phyloP scores from a whole-genome alignment of 2,113 vertebrate genomes.

The Eretmochelys imbricata region DNA sequence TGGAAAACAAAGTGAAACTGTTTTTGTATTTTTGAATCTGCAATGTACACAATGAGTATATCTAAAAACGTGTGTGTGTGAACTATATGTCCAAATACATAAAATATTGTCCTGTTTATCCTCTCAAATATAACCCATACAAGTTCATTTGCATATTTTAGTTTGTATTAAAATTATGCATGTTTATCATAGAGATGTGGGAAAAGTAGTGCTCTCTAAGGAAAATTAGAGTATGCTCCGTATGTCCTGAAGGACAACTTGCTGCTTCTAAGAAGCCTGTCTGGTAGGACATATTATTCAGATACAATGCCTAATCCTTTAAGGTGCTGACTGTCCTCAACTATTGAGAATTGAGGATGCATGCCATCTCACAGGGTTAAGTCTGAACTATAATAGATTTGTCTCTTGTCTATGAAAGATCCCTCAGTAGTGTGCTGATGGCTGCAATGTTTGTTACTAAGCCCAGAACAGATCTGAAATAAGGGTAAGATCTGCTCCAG shows the following conservation, averaged over 20 bases:
- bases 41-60: background rate
- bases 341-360: background rate
- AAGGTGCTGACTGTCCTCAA: background rate
- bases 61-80: background rate
- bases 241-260: background rate
- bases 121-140: background rate
- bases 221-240: background rate
- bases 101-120: background rate
- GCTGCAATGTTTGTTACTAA: background rate
- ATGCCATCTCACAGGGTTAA: background rate
- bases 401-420: background rate
- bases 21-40: background rate
- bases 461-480: background rate
- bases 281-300: accelerated
- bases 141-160: background rate
- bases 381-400: background rate
- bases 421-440: background rate
- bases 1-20: background rate
- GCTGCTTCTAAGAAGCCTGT: background rate
- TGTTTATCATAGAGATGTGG: background rate
- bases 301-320: background rate
- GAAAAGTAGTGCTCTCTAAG: background rate
- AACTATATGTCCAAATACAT: background rate
- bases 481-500: background rate
- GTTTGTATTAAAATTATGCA: background rate